Evolutionary conservation across 1,140 invertebrate genomes (phyloP), one percentile per base, ranked within the genome.

Genomic region (Drosophila nigromelanica): DNA sequence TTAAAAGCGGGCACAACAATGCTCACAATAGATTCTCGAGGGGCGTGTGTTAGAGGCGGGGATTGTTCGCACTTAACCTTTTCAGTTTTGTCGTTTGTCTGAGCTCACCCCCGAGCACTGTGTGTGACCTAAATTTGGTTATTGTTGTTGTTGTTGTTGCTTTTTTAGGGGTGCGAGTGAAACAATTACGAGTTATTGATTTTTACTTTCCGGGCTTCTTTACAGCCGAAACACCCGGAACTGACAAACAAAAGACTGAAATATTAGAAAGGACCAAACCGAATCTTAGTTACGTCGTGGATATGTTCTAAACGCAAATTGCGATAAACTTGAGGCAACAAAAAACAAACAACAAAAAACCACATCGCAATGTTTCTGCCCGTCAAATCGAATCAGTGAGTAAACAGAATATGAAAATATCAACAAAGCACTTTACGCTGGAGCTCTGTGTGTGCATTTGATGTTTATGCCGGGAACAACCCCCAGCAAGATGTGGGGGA

Each of bases 311-410:
- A 37, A 45, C 40, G 51, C 40, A 58, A 40, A 51, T 33, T 61
- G 62, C 63, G 72, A 79, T 59, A 83, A 79, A 33, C n/a, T 33
- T 30, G n/a, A 62, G 47, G 56, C 33, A 56, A 15, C 2, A 24
- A 24, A 4, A 24, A 24, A 24, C 1, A 2, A 24, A 24, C 2
- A 24, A 18, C 18, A 18, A 18, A 1, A 59, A 60, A 21, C 64
- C 60, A 37, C 70, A 50, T 43, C 52, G 77, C 67, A 76, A 91
- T 91, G 90, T 91, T 91, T 91, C 51, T 91, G 73, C 90, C 90
- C 43, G 90, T 91, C 50, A 91, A 91, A 80, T 83, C 90, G 54
- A 91, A 90, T 80, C 81, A 82, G 90, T 91, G 72, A 91, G 90
- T 91, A 75, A 79, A 78, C 54, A 47, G n/a, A 7, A 35, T n/a